Evolutionary conservation across 2,797 vertebrate genomes (phyloP), one percentile per base, ranked within the genome.

Genomic region (Microcaecilia unicolor): DNA sequence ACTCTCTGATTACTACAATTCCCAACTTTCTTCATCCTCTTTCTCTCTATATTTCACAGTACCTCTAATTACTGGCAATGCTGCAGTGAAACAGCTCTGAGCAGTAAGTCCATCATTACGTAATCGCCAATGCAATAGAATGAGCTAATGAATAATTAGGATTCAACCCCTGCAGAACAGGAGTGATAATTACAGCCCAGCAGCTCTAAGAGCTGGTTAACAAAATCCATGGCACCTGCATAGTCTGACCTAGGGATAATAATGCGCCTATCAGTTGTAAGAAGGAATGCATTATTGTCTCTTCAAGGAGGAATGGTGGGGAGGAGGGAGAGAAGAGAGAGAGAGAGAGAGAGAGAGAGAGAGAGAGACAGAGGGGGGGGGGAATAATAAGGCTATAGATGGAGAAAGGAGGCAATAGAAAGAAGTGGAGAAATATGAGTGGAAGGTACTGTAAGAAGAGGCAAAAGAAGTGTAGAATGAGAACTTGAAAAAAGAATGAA

Each of bases 221-320:
- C 40, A 48, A 67, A 73, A 72, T 64, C 66, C 67, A 28, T 48
- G 68, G 78, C 80, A 82, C 80, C 76, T 78, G 78, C 78, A 60
- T 69, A 44, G 67, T 74, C 67, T 78, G 74, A 76, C 74, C 73
- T 63, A 55, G n/a, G 48, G 73, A 79, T 76, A 80, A 79, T 76
- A 71, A 55, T 64, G 72, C 76, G 64, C 76, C 67, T 78, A 74
- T 70, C 70, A 61, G 69, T 67, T 56, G 65, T 61, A 83, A 80
- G n/a, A n/a, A n/a, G n/a, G n/a, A n/a, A n/a, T n/a, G n/a, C n/a
- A n/a, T n/a, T n/a, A n/a, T n/a, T n/a, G n/a, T n/a, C n/a, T n/a
- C n/a, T n/a, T n/a, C n/a, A n/a, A n/a, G n/a, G n/a, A n/a, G n/a
- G n/a, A n/a, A n/a, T n/a, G n/a, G n/a, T n/a, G n/a, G n/a, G n/a